Conservation (phyloP, 2,888 invertebrate species). For the Cheilosia impressa region DNA sequence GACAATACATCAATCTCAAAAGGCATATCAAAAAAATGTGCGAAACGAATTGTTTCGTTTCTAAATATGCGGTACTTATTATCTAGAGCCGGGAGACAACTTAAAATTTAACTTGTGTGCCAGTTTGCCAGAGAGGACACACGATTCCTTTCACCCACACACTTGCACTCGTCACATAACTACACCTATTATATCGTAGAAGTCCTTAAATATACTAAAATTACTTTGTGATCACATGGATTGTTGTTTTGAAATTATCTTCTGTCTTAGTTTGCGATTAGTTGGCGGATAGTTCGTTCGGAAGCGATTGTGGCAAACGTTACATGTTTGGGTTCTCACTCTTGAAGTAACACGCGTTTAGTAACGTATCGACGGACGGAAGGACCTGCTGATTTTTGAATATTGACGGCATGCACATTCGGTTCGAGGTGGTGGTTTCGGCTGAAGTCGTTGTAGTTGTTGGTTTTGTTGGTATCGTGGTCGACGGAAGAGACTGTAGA, state of each 20-base stretch:
- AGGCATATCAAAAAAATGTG: neutral
- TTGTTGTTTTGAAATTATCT: constrained; percentile 71
- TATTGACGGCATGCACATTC: constrained; percentile 76
- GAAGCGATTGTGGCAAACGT: constrained; percentile 34
- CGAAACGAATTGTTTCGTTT: constrained; percentile 2
- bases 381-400: constrained; percentile 79
- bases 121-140: constrained; percentile 9
- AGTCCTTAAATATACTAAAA: constrained; percentile 63
- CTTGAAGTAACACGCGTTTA: constrained; percentile 75
- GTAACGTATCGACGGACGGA: constrained; percentile 82
- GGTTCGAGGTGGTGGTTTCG: constrained; percentile 70
- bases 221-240: constrained; percentile 73
- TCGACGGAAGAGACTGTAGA: constrained; percentile 51
- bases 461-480: constrained; percentile 71
- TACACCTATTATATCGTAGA: constrained; percentile 33
- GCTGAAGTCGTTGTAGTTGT: constrained; percentile 54
- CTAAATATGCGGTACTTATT: constrained; percentile 15
- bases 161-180: constrained; percentile 48
- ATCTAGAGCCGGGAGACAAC: constrained; percentile 33
- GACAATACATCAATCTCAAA: constrained; percentile 27
- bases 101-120: constrained; percentile 28
- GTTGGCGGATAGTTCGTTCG: neutral
- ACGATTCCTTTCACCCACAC: constrained; percentile 62
- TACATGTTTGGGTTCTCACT: constrained; percentile 66
- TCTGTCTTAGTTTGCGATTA: constrained; percentile 66